Conservation (phyloP, 2,797 vertebrate genomes). For the Anguilla obscura region DNA sequence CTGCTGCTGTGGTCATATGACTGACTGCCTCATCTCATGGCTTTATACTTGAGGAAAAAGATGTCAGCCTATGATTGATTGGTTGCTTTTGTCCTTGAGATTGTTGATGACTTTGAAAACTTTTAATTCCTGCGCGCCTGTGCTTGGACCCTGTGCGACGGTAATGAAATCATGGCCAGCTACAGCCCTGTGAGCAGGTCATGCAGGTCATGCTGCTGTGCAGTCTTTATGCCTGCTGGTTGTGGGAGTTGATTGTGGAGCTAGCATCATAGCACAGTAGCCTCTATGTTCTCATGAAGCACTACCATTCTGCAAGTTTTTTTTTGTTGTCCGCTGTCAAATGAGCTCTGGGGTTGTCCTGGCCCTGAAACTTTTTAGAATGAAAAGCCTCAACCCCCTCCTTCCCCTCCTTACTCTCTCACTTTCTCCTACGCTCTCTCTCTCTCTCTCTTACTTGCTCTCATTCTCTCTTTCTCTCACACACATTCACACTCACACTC, state of each 20-base stretch:
- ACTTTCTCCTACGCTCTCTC: conserved; percentile 46
- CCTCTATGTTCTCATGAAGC: conserved; percentile 16
- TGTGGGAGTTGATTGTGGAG: conserved; percentile 17
- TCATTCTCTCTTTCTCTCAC: neutral
- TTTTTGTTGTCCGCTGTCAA: conserved; percentile 49
- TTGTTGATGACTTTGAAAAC: neutral
- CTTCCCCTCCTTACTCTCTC: conserved; percentile 35
- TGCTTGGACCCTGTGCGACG: neutral
- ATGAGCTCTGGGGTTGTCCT: conserved; percentile 51
- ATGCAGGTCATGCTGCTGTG: neutral
- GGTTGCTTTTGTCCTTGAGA: neutral
- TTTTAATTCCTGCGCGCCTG: neutral
- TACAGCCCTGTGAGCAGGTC: neutral
- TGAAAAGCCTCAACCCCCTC: conserved; percentile 49
- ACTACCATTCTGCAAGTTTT: neutral
- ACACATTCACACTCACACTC: conserved; percentile 22
- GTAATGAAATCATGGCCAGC: neutral
- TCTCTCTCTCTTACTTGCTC: conserved; percentile 3
- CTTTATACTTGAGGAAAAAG: conserved; percentile 29
- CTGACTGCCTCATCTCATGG: conserved; percentile 49
- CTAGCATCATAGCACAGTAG: neutral
- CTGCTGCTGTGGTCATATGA: conserved; percentile 55
- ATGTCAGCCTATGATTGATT: conserved; percentile 1
- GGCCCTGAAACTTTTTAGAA: conserved; percentile 59
- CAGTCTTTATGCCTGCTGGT: neutral